Conservation (phyloP, 30 jellyfish, hydroid and myxozoan species). For the Turritopsis rubra region DNA sequence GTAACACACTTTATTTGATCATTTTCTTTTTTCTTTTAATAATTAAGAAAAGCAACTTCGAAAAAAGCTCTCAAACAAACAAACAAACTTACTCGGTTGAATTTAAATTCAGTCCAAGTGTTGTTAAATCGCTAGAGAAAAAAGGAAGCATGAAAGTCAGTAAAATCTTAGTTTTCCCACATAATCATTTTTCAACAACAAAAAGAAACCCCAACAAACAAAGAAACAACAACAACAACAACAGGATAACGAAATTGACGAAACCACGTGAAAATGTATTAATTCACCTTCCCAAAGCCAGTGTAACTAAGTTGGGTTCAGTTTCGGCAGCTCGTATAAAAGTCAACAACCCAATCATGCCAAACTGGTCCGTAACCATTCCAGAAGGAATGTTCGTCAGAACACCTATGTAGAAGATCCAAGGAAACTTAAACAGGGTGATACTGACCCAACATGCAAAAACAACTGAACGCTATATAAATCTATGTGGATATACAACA, state of each 20-base stretch:
- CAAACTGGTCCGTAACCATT: conserved; percentile 97
- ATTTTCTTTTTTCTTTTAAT: no score
- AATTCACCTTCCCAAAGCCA: conserved; percentile 92
- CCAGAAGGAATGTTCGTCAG: conserved; percentile 95
- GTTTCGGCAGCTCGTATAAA: conserved; percentile 98
- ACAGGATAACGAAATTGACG: not conserved
- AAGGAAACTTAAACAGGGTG: not conserved
- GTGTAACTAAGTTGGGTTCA: conserved; percentile 93
- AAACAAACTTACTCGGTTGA: conserved; percentile 88
- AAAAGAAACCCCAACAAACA: no score
- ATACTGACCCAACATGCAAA: no score
- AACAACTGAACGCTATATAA: no score
- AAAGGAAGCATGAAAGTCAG: not conserved
- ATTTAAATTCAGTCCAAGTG: conserved; percentile 85
- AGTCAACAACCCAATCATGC: conserved; percentile 92
- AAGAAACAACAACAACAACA: not conserved
- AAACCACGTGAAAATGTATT: not conserved
- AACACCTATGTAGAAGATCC: conserved; percentile 49
- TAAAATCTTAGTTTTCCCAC: not conserved
- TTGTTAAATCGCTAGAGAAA: conserved; percentile 69
- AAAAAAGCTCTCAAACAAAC: not conserved
- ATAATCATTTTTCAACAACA: not conserved
- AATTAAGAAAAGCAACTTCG: no score
- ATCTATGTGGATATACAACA: no score
- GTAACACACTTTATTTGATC: no score